Evolutionary conservation across 2,113 vertebrate genomes (phyloP).

Genomic region (Setophaga coronata): DNA sequence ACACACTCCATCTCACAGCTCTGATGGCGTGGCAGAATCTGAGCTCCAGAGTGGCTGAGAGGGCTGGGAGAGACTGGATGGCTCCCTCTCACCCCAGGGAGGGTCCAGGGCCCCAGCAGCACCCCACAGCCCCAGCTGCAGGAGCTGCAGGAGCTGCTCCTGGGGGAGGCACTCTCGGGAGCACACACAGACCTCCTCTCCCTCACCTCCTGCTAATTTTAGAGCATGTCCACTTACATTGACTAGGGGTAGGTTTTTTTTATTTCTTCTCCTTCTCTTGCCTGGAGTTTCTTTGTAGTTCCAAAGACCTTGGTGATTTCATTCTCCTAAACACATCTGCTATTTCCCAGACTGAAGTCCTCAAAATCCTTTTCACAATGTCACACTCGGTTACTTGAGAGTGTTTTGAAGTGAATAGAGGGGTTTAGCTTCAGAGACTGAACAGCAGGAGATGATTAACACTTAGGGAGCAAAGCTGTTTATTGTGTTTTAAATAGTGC

Average conservation of each 20-base stretch:
- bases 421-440: constrained; percentile 62
- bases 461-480: constrained; percentile 66
- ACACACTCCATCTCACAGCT: background rate
- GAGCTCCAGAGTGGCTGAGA: background rate
- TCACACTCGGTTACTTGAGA: constrained; percentile 61
- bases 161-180: accelerated
- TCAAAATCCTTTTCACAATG: constrained; percentile 56
- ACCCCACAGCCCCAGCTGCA: background rate
- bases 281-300: constrained; percentile 47
- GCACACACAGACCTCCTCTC: background rate
- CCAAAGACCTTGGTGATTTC: constrained; percentile 39
- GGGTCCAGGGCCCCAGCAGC: background rate
- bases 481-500: constrained; percentile 71
- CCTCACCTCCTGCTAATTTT: background rate
- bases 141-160: background rate
- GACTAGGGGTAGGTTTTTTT: background rate
- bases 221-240: background rate
- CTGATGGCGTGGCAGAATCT: background rate
- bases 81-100: background rate
- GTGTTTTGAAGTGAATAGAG: constrained; percentile 61
- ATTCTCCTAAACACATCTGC: constrained; percentile 47
- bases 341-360: constrained; percentile 51
- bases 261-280: background rate
- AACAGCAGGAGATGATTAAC: constrained; percentile 71
- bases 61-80: background rate